phyloP scores from a whole-genome alignment of 2,797 vertebrate species.

The Pipistrellus pygmaeus region DNA sequence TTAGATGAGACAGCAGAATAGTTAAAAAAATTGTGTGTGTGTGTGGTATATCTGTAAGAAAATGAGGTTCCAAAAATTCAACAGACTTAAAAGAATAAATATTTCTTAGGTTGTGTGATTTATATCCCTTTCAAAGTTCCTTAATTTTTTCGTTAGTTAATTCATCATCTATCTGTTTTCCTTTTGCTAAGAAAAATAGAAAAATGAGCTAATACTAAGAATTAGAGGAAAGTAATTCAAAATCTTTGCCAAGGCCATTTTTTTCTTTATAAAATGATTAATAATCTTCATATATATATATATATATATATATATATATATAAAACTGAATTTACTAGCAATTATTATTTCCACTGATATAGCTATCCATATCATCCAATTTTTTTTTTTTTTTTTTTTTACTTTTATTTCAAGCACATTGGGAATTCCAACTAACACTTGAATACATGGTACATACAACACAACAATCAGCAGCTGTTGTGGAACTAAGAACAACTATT shows the following conservation, averaged over 20 bases:
- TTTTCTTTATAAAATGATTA: conserved; percentile 31
- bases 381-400: not conserved
- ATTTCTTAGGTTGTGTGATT: not conserved
- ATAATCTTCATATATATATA: not conserved
- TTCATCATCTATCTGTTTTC: not conserved
- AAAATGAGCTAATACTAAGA: conserved; percentile 5
- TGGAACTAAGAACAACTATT: not conserved
- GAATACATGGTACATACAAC: not conserved
- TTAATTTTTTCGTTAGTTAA: not conserved
- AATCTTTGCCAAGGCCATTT: not conserved
- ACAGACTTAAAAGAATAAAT: not conserved
- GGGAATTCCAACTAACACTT: not conserved
- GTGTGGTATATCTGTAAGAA: not conserved
- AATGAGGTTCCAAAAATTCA: not conserved
- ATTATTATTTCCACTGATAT: not conserved
- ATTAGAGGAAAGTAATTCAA: not conserved
- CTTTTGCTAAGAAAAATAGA: not conserved
- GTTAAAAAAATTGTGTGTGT: not conserved
- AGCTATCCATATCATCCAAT: not conserved
- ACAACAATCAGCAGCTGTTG: not conserved
- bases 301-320: not conserved
- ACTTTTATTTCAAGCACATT: conserved; percentile 31
- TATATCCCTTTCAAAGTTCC: not conserved
- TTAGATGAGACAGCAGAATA: not conserved
- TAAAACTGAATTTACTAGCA: not conserved